These are phyloP conservation scores for Polyergus mexicanus DNA, from an alignment of 1,140 invertebrate genomes.

Conservation along the genomic window DNA sequence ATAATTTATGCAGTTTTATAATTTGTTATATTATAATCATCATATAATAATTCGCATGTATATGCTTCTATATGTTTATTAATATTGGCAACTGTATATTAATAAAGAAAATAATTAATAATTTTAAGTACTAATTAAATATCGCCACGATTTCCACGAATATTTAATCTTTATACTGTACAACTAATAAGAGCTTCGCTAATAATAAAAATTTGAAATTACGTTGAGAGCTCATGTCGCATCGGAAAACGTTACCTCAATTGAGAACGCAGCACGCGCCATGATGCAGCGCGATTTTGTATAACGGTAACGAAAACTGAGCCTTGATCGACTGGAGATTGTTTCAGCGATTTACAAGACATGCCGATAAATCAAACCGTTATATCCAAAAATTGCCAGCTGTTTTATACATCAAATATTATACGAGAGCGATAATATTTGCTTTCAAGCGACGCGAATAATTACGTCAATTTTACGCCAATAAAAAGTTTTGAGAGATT, in stretches of 20 bases:
- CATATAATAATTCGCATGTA: not conserved
- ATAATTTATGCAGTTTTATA: not conserved
- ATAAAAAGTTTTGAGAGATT: not conserved
- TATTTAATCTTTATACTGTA: constrained; percentile 56
- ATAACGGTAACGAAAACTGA: constrained; percentile 63
- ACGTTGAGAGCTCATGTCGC: constrained; percentile 34
- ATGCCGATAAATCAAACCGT: constrained; percentile 50
- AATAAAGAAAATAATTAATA: not conserved
- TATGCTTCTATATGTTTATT: constrained; percentile 11
- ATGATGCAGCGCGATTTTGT: constrained; percentile 67
- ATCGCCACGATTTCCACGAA: not conserved
- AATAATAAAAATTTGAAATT: not conserved
- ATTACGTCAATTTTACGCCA: not conserved
- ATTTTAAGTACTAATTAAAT: not conserved
- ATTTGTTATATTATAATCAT: not conserved
- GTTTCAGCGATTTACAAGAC: constrained; percentile 33
- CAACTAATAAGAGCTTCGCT: constrained; percentile 64
- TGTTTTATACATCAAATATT: not conserved
- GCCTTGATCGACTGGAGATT: constrained; percentile 14
- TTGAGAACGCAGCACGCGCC: constrained; percentile 62
- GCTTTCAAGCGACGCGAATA: not conserved
- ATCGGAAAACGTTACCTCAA: constrained; percentile 63
- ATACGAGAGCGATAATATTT: not conserved
- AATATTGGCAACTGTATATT: not conserved
- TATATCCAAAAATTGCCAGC: constrained; percentile 3